These are phyloP conservation scores for Epizoanthus illoricatus DNA, from an alignment of 92 coral and sea anemone genomes.

Conservation along the genomic window DNA sequence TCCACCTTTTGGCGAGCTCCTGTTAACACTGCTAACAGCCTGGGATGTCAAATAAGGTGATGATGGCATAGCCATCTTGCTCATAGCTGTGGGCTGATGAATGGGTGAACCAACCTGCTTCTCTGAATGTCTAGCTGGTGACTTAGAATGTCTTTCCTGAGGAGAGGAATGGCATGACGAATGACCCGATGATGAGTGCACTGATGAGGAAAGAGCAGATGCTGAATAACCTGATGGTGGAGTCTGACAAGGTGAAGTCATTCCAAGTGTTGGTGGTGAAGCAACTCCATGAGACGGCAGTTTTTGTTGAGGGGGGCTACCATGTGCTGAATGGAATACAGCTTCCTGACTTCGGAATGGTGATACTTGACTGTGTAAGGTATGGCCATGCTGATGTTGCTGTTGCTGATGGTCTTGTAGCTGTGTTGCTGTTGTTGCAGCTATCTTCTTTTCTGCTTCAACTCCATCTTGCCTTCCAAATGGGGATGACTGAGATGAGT, in stretches of 20 bases:
- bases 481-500: constrained; percentile 6
- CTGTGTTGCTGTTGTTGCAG: constrained; percentile 19
- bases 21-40: constrained; percentile 12
- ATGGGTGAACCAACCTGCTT: constrained; percentile 26
- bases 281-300: constrained; percentile 23
- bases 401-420: constrained; percentile 24
- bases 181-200: not conserved
- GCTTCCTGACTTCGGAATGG: constrained; percentile 1
- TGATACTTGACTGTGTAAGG: not conserved
- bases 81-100: not conserved
- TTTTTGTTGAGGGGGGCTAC: constrained; percentile 13
- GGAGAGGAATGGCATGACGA: constrained; percentile 13
- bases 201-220: not conserved
- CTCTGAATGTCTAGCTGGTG: constrained; percentile 22
- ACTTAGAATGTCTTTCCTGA: constrained; percentile 17
- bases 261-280: constrained; percentile 4
- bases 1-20: constrained; percentile 16
- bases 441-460: not conserved
- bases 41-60: not conserved
- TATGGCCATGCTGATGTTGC: not conserved
- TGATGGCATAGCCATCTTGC: constrained; percentile 10
- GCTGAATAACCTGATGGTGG: not conserved
- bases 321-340: not conserved
- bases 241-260: constrained; percentile 30
- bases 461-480: constrained; percentile 17